Conservation (phyloP, 1,140 invertebrate genomes). For the Procambarus virginalis region DNA sequence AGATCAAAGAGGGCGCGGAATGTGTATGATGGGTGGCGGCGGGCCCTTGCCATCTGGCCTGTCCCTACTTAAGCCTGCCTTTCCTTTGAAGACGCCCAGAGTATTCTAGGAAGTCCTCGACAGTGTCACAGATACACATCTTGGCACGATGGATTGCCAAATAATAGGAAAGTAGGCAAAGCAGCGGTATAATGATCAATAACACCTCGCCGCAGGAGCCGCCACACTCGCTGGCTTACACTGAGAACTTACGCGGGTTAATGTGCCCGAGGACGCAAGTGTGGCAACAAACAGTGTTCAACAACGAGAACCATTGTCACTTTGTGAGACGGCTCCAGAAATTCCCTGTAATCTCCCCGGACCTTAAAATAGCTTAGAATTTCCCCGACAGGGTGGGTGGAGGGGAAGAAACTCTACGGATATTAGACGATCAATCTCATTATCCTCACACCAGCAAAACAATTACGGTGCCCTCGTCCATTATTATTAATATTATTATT, state of each 20-base stretch:
- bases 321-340: neutral
- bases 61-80: slow-evolving; percentile 16
- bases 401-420: too few relatives aligned
- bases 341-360: neutral
- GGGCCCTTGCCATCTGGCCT: neutral
- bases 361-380: neutral
- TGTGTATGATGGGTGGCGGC: slow-evolving; percentile 13
- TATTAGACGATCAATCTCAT: too few relatives aligned
- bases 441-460: too few relatives aligned
- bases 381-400: too few relatives aligned
- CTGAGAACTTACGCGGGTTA: too few relatives aligned
- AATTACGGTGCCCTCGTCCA: too few relatives aligned
- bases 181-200: neutral
- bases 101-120: slow-evolving; percentile 51
- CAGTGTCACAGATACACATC: slow-evolving; percentile 50
- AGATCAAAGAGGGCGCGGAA: slow-evolving; percentile 43
- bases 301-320: neutral
- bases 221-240: too few relatives aligned
- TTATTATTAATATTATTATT: too few relatives aligned
- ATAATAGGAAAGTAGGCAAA: slow-evolving; percentile 33
- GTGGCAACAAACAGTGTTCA: neutral
- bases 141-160: slow-evolving; percentile 50
- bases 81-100: slow-evolving; percentile 39
- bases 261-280: too few relatives aligned
- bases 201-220: neutral